Evolutionary conservation across 2,113 vertebrate species (phyloP).

Genomic region (Ctenomys sociabilis): DNA sequence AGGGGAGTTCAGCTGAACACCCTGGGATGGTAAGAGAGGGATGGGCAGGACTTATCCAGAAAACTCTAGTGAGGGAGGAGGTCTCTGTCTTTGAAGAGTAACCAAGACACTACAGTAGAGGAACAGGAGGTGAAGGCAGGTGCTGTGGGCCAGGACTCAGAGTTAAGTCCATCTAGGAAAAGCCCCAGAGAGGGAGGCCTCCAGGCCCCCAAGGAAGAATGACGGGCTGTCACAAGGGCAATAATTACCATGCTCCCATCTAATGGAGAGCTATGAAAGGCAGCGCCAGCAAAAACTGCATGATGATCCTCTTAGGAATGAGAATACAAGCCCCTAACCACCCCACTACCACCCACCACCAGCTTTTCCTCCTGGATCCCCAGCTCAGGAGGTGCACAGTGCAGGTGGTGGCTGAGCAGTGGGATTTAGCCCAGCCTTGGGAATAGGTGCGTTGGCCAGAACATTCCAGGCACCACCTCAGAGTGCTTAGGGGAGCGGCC

Average conservation of each 20-base stretch:
- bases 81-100: background rate
- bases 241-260: rapidly evolving
- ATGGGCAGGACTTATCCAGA: background rate
- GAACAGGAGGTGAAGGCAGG: background rate
- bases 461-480: constrained; percentile 54
- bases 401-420: background rate
- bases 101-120: background rate
- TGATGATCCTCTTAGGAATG: background rate
- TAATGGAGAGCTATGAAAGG: background rate
- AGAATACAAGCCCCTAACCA: background rate
- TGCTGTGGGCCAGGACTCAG: background rate
- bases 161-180: background rate
- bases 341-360: rapidly evolving
- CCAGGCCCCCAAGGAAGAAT: background rate
- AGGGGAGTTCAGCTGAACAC: background rate
- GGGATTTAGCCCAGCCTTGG: background rate
- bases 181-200: background rate
- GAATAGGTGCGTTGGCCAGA: constrained; percentile 65
- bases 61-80: background rate
- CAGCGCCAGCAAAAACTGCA: background rate
- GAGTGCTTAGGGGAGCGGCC: background rate
- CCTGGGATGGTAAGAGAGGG: background rate
- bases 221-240: background rate
- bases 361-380: background rate
- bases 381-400: background rate